Evolutionary conservation across 2,797 vertebrate genomes (phyloP).

Genomic region (Echiichthys vipera): DNA sequence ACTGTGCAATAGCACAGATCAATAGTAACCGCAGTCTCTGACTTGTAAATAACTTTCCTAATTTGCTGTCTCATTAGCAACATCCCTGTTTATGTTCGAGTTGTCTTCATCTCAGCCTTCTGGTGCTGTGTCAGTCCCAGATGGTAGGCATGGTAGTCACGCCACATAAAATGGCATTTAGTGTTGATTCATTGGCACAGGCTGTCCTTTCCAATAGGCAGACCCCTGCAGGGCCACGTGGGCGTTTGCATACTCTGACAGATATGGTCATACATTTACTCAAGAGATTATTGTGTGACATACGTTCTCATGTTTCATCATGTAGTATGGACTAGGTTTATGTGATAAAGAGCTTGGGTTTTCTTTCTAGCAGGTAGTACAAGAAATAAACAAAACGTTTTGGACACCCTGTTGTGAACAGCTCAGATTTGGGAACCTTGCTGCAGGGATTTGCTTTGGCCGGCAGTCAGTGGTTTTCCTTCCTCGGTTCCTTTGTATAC

Average conservation of each 20-base stretch:
- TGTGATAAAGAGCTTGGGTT: background rate
- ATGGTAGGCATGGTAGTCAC: conserved; percentile 75
- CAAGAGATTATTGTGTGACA: background rate
- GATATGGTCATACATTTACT: conserved; percentile 2
- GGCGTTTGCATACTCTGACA: conserved; percentile 25
- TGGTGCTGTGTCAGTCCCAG: conserved; percentile 75
- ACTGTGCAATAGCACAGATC: conserved; percentile 44
- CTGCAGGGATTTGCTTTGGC: conserved; percentile 15
- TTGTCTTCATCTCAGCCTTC: conserved; percentile 67
- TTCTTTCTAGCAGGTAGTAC: background rate
- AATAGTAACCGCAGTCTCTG: conserved; percentile 48
- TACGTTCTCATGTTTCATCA: conserved; percentile 1
- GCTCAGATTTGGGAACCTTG: background rate
- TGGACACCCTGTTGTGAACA: background rate
- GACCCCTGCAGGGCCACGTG: conserved; percentile 40
- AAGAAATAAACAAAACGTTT: background rate
- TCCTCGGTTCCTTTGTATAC: too few species aligned
- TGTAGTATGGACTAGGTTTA: background rate
- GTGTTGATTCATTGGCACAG: conserved; percentile 70
- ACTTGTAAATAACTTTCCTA: conserved; percentile 75
- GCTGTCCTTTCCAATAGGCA: conserved; percentile 56
- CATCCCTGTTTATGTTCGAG: conserved; percentile 62
- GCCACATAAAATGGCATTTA: conserved; percentile 74
- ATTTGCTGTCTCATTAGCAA: conserved; percentile 78
- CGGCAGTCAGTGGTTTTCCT: too few species aligned